Evolutionary conservation across 2,888 invertebrate species (phyloP).

Genomic region (Anorthoa munda): DNA sequence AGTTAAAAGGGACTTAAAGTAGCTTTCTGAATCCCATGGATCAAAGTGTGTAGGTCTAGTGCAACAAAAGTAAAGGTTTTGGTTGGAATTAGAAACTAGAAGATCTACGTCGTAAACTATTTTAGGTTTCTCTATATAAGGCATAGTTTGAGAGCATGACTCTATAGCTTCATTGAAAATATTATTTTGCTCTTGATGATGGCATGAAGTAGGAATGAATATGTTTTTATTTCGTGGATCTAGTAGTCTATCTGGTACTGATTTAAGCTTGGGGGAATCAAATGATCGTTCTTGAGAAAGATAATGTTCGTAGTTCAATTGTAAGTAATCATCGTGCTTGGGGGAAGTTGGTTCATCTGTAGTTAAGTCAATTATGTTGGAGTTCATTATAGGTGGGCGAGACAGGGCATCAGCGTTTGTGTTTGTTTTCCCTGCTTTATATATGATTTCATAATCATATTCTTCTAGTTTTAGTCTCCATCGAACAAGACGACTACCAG

Average conservation of each 20-base stretch:
- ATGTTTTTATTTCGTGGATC: constrained; percentile 66
- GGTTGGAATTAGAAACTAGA: constrained; percentile 60
- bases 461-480: constrained; percentile 40
- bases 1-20: constrained; percentile 67
- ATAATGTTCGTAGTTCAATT: constrained; percentile 67
- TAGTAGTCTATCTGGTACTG: constrained; percentile 29
- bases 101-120: constrained; percentile 64
- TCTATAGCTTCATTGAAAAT: constrained; percentile 64
- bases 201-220: constrained; percentile 55
- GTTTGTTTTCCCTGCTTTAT: constrained; percentile 42
- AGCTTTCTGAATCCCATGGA: constrained; percentile 70
- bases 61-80: constrained; percentile 58
- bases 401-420: constrained; percentile 32
- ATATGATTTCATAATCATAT: constrained; percentile 31
- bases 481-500: constrained; percentile 26
- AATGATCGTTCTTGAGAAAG: constrained; percentile 52
- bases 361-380: constrained; percentile 14
- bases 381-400: constrained; percentile 17
- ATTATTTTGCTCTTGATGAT: constrained; percentile 48
- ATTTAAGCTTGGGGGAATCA: constrained; percentile 14
- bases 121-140: constrained; percentile 61
- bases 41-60: constrained; percentile 64
- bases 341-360: not conserved
- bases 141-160: constrained; percentile 60
- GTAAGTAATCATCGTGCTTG: constrained; percentile 30